These are phyloP conservation scores for Catharus ustulatus DNA, from an alignment of 2,797 vertebrate species.

Conservation along the genomic window DNA sequence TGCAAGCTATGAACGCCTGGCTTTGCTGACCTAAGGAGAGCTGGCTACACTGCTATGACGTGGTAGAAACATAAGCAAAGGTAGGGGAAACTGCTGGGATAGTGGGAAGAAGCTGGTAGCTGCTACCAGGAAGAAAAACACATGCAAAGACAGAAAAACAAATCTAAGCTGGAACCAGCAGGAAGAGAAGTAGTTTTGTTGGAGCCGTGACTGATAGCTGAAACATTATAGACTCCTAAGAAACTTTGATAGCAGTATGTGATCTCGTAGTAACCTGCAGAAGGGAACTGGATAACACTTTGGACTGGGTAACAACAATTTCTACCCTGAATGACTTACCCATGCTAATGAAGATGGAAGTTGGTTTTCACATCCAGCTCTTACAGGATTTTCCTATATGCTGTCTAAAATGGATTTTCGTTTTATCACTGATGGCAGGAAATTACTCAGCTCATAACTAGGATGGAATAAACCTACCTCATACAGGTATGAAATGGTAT, in stretches of 20 bases:
- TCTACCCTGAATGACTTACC: neutral
- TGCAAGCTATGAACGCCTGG: neutral
- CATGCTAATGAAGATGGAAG: neutral
- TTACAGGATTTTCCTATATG: neutral
- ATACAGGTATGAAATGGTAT: slow-evolving; percentile 43
- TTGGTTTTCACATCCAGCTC: neutral
- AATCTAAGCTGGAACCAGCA: neutral
- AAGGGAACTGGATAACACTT: neutral
- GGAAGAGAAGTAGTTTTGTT: neutral
- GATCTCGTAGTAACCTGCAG: slow-evolving; percentile 15
- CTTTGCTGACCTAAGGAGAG: slow-evolving; percentile 24
- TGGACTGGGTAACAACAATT: neutral
- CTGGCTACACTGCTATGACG: neutral
- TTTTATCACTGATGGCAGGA: neutral
- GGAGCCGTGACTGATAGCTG: neutral
- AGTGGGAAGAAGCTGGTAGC: slow-evolving; percentile 15
- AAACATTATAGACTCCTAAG: slow-evolving; percentile 28
- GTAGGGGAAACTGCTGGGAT: neutral
- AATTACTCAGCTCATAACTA: neutral
- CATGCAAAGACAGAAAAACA: neutral
- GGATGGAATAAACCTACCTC: neutral
- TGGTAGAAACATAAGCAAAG: slow-evolving; percentile 33
- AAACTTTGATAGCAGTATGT: neutral
- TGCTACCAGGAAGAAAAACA: neutral
- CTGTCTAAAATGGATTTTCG: neutral